These are phyloP conservation scores for Drosophila demipolita DNA, from an alignment of 2,888 invertebrate species.

Conservation along the genomic window DNA sequence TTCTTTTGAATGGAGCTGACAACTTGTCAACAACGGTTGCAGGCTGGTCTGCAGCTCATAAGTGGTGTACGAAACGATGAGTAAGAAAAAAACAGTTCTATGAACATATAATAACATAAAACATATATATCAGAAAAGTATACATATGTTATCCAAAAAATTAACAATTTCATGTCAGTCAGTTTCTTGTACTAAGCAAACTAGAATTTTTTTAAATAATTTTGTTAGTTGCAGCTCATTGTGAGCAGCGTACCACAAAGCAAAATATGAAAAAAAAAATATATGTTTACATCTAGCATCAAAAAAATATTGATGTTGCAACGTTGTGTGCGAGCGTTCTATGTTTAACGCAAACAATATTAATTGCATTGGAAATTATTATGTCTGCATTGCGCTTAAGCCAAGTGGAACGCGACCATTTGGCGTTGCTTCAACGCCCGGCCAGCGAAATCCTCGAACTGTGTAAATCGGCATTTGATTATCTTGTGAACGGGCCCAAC, in stretches of 20 bases:
- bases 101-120: background rate
- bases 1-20: slow-evolving; percentile 10
- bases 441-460: slow-evolving; percentile 87
- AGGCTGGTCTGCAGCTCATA: background rate
- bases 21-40: slow-evolving; percentile 5
- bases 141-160: background rate
- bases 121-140: background rate
- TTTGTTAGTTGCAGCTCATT: background rate
- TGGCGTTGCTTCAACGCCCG: slow-evolving; percentile 86
- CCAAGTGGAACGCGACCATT: slow-evolving; percentile 87
- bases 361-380: background rate
- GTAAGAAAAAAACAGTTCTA: background rate
- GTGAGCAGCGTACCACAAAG: slow-evolving; percentile 37
- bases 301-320: slow-evolving; percentile 7
- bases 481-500: slow-evolving; percentile 87
- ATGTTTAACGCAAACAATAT: background rate
- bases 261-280: slow-evolving; percentile 19
- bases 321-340: slow-evolving; percentile 36
- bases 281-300: slow-evolving; percentile 40
- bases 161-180: background rate
- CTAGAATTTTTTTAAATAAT: background rate
- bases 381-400: slow-evolving; percentile 83
- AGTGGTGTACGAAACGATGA: background rate
- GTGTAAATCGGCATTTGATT: slow-evolving; percentile 88
- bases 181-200: background rate